Conservation (phyloP, 2,797 vertebrate genomes). For the Merluccius polli region DNA sequence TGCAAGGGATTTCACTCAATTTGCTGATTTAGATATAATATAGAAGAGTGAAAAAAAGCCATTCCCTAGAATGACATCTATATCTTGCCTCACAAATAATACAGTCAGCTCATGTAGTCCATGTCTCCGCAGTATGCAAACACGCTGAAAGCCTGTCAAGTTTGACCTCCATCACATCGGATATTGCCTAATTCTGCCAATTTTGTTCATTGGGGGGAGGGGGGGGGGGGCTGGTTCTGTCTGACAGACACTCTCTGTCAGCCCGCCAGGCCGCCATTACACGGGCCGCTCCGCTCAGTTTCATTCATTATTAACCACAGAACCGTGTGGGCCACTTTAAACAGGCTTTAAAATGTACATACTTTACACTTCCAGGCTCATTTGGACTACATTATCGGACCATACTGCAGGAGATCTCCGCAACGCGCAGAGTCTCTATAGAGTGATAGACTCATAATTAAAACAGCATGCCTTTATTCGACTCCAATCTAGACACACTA, state of each 20-base stretch:
- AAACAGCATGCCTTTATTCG: background rate
- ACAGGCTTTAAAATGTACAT: conserved; percentile 75
- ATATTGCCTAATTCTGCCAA: conserved; percentile 42
- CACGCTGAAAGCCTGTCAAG: conserved; percentile 28
- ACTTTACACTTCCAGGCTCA: conserved; percentile 67
- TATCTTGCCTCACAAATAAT: background rate
- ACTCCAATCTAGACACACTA: background rate
- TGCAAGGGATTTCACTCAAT: no score
- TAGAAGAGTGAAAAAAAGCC: no score
- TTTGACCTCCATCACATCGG: conserved; percentile 31
- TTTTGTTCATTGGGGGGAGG: background rate
- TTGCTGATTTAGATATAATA: no score
- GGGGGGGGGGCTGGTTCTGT: conserved; percentile 41
- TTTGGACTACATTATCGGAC: conserved; percentile 49
- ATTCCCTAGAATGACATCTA: background rate
- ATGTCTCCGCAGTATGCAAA: conserved; percentile 15
- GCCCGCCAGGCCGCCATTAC: conserved; percentile 62
- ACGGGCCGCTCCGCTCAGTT: conserved; percentile 68
- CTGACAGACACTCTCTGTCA: conserved; percentile 54
- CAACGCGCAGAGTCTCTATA: background rate
- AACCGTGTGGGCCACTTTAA: conserved; percentile 73
- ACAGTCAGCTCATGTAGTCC: background rate
- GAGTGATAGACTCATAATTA: background rate
- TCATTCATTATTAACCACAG: conserved; percentile 74
- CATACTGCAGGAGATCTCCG: conserved; percentile 40